Evolutionary conservation across 2,888 invertebrate species (phyloP).

Genomic region (Zygothrica quintamaculata): DNA sequence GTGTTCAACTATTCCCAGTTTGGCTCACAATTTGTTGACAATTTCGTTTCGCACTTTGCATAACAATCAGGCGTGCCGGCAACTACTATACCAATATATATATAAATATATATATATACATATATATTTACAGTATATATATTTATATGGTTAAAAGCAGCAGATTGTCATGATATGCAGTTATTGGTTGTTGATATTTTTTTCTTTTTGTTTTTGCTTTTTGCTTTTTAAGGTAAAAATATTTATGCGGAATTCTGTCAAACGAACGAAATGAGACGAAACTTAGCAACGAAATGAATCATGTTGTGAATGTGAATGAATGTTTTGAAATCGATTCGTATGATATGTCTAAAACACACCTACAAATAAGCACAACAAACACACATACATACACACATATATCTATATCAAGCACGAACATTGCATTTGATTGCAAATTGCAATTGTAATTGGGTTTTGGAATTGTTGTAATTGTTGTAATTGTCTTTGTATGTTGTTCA

Average conservation of each 20-base stretch:
- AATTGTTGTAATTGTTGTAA: constrained; percentile 59
- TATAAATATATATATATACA: background rate
- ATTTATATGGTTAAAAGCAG: background rate
- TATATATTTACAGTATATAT: background rate
- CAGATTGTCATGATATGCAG: no score
- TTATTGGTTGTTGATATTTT: no score
- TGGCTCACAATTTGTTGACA: constrained; percentile 76
- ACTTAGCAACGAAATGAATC: constrained; percentile 53
- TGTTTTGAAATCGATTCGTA: constrained; percentile 59
- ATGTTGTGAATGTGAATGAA: constrained; percentile 56
- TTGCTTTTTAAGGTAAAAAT: constrained; percentile 11
- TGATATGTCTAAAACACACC: constrained; percentile 60
- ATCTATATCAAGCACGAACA: constrained; percentile 65
- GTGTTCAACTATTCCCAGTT: constrained; percentile 65
- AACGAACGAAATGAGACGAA: constrained; percentile 31
- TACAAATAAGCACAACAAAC: constrained; percentile 17
- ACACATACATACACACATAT: background rate
- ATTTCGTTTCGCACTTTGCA: constrained; percentile 78
- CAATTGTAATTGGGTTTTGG: constrained; percentile 57
- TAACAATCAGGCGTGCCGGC: constrained; percentile 54
- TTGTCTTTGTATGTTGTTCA: constrained; percentile 36
- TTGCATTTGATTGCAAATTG: constrained; percentile 65
- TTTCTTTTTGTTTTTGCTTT: no score
- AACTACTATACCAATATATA: background rate
- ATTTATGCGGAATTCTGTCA: constrained; percentile 61